phyloP scores from a whole-genome alignment of 2,797 vertebrate genomes.

The Xenops minutus region DNA sequence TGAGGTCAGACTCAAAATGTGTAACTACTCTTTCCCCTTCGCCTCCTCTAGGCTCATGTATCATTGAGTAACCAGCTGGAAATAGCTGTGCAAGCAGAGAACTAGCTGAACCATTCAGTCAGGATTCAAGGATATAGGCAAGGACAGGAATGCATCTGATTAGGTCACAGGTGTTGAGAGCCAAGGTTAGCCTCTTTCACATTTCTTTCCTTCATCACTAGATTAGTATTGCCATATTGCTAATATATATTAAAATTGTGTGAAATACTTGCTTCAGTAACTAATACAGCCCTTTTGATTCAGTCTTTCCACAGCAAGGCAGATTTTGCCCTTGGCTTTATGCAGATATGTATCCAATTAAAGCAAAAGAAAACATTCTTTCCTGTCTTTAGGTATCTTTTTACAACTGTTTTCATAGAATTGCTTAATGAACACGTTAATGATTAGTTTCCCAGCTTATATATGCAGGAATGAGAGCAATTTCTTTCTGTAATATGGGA shows the following conservation, averaged over 20 bases:
- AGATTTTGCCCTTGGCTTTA: background rate
- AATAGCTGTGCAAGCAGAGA: constrained; percentile 24
- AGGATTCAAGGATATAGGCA: background rate
- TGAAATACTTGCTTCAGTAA: background rate
- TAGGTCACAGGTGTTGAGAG: background rate
- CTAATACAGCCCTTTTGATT: background rate
- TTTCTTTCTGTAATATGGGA: background rate
- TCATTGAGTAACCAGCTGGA: background rate
- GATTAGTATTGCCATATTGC: background rate
- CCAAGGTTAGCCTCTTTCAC: background rate
- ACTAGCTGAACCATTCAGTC: background rate
- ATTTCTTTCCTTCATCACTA: background rate
- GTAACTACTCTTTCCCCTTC: background rate
- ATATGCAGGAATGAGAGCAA: background rate
- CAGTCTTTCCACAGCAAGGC: background rate
- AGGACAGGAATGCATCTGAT: background rate
- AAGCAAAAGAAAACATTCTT: background rate
- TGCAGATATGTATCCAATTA: background rate
- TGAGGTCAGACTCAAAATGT: background rate
- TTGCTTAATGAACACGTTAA: background rate
- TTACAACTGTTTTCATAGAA: background rate
- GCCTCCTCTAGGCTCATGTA: background rate
- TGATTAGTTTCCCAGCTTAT: background rate
- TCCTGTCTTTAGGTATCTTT: background rate
- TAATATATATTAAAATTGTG: background rate